A percentile compares a stretch with the other conserved stretches of the same genome.
phyloP scores from a whole-genome alignment of 35 echinoderm and acorn worm genomes.

The Antedon bifida region DNA sequence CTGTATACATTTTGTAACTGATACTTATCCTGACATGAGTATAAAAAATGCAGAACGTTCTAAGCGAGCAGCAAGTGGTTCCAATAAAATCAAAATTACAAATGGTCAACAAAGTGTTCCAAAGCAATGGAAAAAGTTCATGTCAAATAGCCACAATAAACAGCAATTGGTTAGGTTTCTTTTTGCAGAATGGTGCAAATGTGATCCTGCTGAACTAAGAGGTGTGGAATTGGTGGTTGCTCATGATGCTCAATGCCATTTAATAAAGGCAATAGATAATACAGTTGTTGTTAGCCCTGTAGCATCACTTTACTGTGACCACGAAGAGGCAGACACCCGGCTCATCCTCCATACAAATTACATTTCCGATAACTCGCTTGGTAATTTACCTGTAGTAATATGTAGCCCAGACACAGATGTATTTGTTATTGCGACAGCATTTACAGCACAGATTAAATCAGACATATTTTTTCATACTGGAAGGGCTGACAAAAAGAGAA shows the following conservation, averaged over 20 bases:
- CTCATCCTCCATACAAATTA: constrained; percentile 16
- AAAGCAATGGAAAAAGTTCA: constrained; percentile 54
- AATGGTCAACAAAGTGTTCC: constrained; percentile 37
- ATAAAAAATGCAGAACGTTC: constrained; percentile 4
- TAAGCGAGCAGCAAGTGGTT: neutral
- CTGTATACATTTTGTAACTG: constrained; percentile 28
- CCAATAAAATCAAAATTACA: constrained; percentile 20
- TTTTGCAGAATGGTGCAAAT: constrained; percentile 15
- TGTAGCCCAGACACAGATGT: too few relatives aligned
- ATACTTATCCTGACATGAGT: constrained; percentile 10
- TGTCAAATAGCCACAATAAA: constrained; percentile 44
- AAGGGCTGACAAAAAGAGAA: neutral
- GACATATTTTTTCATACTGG: too few relatives aligned
- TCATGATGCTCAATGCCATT: constrained; percentile 36
- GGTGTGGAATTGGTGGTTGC: constrained; percentile 38
- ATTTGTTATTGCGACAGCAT: too few relatives aligned
- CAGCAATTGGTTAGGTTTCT: constrained; percentile 26
- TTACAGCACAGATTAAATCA: too few relatives aligned
- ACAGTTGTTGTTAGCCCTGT: constrained; percentile 12
- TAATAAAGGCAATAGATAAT: neutral
- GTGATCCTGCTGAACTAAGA: neutral
- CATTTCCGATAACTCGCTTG: neutral
- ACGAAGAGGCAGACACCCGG: constrained; percentile 50
- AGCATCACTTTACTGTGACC: constrained; percentile 4
- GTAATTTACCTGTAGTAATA: too few relatives aligned